Evolutionary conservation across 2,888 invertebrate species (phyloP), one percentile per base, ranked within the genome.

Genomic region (Meandrusa payeni): DNA sequence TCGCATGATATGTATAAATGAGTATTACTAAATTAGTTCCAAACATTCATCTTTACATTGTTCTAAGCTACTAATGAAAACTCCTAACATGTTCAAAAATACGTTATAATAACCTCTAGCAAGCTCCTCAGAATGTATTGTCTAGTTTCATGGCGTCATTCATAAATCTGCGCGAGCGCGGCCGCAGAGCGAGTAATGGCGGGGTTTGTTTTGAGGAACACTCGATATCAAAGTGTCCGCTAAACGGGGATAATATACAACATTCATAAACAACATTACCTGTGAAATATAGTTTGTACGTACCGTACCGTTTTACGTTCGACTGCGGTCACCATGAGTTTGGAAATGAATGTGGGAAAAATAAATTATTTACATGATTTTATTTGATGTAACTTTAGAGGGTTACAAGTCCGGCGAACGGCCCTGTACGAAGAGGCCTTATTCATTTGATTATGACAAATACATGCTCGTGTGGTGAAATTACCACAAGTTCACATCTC

Each of bases 221-320:
- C 48, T 54, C 49, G 51, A 50, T 52, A 49, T 48, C 48, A 48
- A 52, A 59, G 55, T 57, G 60, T 50, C 53, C 50, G 56, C 54
- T 59, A 59, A 61, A 59, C 54, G 48, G 46, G 58, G 51, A 41
- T 55, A 59, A 63, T 61, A 58, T 61, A 61, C 59, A 59, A 56
- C 61, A 59, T 53, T 56, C 59, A 57, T 70, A 71, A 70, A 73
- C 71, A 74, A 71, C 64, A 73, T 81, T 78, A 83, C 83, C 83
- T 83, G 83, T 69, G 69, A 83, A 67, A 76, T 80, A 79, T 70
- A 62, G 67, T 55, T 62, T 63, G 68, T 56, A 69, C 61, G 55
- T 47, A 64, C 69, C 51, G 55, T 51, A 57, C 55, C 57, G 58
- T 56, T 65, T 62, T 66, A 64, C 65, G 64, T 59, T 55, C 28